Evolutionary conservation across 2,888 invertebrate genomes (phyloP), one percentile per base, ranked within the genome.

Genomic region (Caenorhabditis japonica): DNA sequence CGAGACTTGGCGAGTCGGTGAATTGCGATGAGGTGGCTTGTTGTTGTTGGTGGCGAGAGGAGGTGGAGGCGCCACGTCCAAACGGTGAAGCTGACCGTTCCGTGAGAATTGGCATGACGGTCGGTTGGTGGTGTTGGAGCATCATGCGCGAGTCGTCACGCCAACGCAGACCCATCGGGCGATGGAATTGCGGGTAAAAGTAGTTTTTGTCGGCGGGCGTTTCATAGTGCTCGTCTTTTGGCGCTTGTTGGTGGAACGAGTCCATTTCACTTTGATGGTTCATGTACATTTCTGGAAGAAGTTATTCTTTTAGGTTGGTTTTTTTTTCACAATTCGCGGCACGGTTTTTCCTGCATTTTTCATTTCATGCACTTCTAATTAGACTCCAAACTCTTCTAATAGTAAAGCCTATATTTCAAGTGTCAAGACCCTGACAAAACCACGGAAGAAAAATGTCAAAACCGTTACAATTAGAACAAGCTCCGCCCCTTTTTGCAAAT

Each of bases 61-160:
- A 62, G 7, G 55, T 62, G 15, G 60, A 66, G 27, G 43, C 43
- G 59, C 51, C 56, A 41, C 46, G 55, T 27, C 64, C 62, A 27
- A 66, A 71, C 25, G 64, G 64, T 23, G 61, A 43, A 10, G 41
- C 58, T 21, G 59, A 56, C 17, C 46, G 55, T 36, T 79, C 79
- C 10, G 79, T 72, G 34, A 79, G 58, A 25, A 79, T 41, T 7
- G 79, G 79, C 75, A 75, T 76, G 19, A 59, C 38, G 7, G 30
- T 30, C n/a, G 46, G 30, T 19, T 46, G 23, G n/a, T n/a, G n/a
- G n/a, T n/a, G n/a, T n/a, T n/a, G n/a, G n/a, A n/a, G n/a, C 41
- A 70, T 52, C 68, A 69, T 49, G 10, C 53, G 41, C 4, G 36
- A 25, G 59, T 78, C 78, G 47, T 74, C 76, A 39, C 75, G 52